Evolutionary conservation across 2,888 invertebrate genomes (phyloP).

Genomic region (Neria commutata): DNA sequence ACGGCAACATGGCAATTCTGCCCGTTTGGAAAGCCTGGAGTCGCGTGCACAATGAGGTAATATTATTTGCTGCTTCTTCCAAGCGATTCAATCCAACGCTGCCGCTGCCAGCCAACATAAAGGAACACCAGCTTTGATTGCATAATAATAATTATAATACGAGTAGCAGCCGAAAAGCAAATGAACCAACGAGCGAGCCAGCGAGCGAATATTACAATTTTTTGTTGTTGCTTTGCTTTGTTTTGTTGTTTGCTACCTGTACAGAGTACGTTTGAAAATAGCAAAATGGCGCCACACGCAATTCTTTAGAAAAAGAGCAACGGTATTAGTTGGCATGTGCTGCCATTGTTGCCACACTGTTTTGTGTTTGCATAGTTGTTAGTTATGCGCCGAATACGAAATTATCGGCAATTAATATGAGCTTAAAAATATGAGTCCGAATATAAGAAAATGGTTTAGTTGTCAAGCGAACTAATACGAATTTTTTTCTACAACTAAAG

Average conservation of each 20-base stretch:
- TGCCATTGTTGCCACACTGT: no score
- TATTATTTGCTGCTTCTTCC: conserved; percentile 29
- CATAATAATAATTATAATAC: conserved; percentile 38
- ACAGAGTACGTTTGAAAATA: neutral
- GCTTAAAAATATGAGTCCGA: no score
- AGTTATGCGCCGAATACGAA: no score
- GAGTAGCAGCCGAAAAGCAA: neutral
- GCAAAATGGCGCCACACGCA: conserved; percentile 49
- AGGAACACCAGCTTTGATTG: conserved; percentile 43
- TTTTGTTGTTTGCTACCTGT: neutral
- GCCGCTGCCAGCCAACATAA: conserved; percentile 20
- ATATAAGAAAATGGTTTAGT: no score
- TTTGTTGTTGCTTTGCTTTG: conserved; percentile 2
- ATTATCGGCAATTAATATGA: no score
- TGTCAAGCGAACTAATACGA: no score
- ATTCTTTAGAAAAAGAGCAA: conserved; percentile 16
- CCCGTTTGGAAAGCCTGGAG: conserved; percentile 85
- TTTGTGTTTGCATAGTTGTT: no score
- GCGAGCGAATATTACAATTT: no score
- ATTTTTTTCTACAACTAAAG: no score
- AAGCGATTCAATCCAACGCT: neutral
- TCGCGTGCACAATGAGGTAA: conserved; percentile 70
- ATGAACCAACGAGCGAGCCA: neutral
- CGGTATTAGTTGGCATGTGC: no score
- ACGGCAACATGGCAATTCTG: conserved; percentile 73